A percentile compares a stretch with the other conserved stretches of the same genome.
Evolutionary conservation across 2,113 vertebrate genomes (phyloP).

Genomic region (Dascyllus trimaculatus): DNA sequence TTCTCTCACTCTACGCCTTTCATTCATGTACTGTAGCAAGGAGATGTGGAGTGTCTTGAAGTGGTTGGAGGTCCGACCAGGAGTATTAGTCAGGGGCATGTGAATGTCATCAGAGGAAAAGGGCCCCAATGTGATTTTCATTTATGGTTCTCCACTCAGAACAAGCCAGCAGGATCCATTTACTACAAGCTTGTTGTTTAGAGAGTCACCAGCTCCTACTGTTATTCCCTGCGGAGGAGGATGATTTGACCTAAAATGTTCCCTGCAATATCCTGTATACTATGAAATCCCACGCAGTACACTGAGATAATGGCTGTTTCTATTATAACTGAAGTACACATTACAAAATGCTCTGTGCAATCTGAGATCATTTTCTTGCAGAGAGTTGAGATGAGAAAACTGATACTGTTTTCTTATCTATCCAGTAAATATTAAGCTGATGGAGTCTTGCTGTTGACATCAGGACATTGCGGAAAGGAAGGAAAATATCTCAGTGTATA

Average conservation of each 20-base stretch:
- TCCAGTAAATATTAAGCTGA: no score
- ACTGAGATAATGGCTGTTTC: slow-evolving; percentile 8
- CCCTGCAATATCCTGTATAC: slow-evolving; percentile 46
- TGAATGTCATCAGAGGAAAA: slow-evolving; percentile 78
- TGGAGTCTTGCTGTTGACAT: background rate
- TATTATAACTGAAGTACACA: background rate
- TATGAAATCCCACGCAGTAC: slow-evolving; percentile 25
- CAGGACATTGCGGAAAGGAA: background rate
- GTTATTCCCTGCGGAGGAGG: slow-evolving; percentile 52
- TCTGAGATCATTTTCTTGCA: no score
- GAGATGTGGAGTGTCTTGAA: slow-evolving; percentile 30
- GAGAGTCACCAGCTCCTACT: slow-evolving; percentile 51
- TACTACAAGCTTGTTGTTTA: slow-evolving; percentile 46
- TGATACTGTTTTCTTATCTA: no score
- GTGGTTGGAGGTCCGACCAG: slow-evolving; percentile 45
- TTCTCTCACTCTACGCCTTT: background rate
- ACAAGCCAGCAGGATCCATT: slow-evolving; percentile 47
- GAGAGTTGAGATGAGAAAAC: no score
- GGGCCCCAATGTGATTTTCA: slow-evolving; percentile 70
- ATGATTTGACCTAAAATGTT: slow-evolving; percentile 26
- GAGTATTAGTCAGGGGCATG: slow-evolving; percentile 69
- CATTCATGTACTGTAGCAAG: slow-evolving; percentile 19
- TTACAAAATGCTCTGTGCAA: background rate
- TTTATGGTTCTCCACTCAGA: slow-evolving; percentile 53
- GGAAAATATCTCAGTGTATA: no score